Conservation (phyloP, 2,797 vertebrate species). For the Phrynocephalus forsythii region DNA sequence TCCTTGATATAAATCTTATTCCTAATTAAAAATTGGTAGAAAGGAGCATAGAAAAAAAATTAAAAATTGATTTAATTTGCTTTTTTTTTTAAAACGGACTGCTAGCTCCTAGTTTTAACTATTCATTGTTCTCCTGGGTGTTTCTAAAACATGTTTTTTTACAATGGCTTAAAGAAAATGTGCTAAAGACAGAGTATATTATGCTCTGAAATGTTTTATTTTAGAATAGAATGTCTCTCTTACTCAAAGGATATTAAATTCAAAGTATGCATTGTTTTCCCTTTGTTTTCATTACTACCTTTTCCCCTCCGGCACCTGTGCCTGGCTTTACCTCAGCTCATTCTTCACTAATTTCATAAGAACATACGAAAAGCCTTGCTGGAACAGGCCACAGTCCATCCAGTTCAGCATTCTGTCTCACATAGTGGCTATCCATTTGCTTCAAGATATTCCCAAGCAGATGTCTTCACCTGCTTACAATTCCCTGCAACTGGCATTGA, state of each 20-base stretch:
- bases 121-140: constrained; percentile 44
- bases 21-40: constrained; percentile 46
- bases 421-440: too few relatives aligned
- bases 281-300: constrained; percentile 3
- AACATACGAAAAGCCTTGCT: too few relatives aligned
- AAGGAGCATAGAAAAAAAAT: constrained; percentile 58
- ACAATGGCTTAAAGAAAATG: constrained; percentile 51
- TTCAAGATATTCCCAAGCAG: too few relatives aligned
- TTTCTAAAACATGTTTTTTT: constrained; percentile 44
- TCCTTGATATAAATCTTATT: constrained; percentile 47
- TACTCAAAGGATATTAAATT: constrained; percentile 4
- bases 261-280: constrained; percentile 10
- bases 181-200: neutral
- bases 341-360: neutral
- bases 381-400: too few relatives aligned
- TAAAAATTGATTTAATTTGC: constrained; percentile 47
- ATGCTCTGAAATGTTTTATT: constrained; percentile 43
- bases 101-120: constrained; percentile 50
- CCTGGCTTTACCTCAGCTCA: neutral
- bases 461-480: too few relatives aligned
- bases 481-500: too few relatives aligned
- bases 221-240: constrained; percentile 38
- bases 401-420: too few relatives aligned
- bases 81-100: constrained; percentile 17
- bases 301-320: neutral